A percentile compares a stretch with the other conserved stretches of the same genome.
Evolutionary conservation across 2,113 vertebrate genomes (phyloP).

Genomic region (Chascanopsetta lugubris): DNA sequence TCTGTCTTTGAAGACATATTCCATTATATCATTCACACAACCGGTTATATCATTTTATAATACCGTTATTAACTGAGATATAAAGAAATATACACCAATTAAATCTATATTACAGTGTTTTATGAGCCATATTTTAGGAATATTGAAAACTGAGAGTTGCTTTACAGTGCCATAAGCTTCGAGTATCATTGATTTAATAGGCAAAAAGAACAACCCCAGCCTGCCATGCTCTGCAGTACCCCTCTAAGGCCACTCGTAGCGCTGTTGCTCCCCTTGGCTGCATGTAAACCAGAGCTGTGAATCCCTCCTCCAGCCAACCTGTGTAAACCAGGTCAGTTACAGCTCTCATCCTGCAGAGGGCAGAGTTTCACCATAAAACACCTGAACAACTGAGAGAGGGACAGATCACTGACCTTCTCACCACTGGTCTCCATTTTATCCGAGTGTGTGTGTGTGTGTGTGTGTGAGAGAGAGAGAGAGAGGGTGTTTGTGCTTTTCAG

Average conservation of each 20-base stretch:
- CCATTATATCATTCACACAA: too few relatives aligned
- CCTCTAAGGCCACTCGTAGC: slow-evolving; percentile 23
- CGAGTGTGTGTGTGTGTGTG: not conserved
- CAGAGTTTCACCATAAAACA: slow-evolving; percentile 70
- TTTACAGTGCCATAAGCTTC: too few relatives aligned
- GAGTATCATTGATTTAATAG: too few relatives aligned
- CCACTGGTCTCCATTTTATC: slow-evolving; percentile 58
- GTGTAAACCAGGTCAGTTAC: slow-evolving; percentile 26
- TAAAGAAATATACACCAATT: too few relatives aligned
- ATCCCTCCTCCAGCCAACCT: not conserved
- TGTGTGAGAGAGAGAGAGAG: not conserved
- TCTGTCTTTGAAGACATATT: too few relatives aligned
- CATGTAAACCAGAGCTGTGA: not conserved
- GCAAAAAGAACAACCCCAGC: too few relatives aligned
- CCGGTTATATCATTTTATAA: too few relatives aligned
- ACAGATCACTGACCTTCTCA: slow-evolving; percentile 23
- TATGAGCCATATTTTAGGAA: too few relatives aligned
- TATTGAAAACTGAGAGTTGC: too few relatives aligned
- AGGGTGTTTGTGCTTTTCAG: not conserved
- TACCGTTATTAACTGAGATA: too few relatives aligned
- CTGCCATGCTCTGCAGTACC: slow-evolving; percentile 43
- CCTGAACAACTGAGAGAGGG: not conserved
- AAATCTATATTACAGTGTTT: too few relatives aligned
- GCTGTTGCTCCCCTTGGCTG: slow-evolving; percentile 19
- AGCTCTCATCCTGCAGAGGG: slow-evolving; percentile 76